phyloP scores from a whole-genome alignment of 2,113 vertebrate genomes.

The Patagioenas fasciata region DNA sequence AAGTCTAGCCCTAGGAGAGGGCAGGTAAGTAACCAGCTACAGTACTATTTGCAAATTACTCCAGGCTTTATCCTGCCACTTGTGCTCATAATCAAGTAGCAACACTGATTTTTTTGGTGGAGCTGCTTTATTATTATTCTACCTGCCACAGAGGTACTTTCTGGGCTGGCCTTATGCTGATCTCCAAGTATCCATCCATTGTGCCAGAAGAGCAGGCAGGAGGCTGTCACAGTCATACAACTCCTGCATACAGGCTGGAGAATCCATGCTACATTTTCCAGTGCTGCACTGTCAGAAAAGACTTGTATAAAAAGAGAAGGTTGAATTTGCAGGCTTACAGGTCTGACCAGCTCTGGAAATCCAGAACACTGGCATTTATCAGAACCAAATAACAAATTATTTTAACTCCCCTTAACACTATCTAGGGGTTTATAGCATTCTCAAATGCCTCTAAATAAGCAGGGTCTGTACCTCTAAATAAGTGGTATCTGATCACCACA shows the following conservation, averaged over 20 bases:
- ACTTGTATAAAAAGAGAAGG: background rate
- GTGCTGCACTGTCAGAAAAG: background rate
- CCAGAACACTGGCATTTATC: background rate
- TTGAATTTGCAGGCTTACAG: background rate
- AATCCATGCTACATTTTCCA: background rate
- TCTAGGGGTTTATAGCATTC: background rate
- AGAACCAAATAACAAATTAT: background rate
- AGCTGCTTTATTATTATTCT: background rate
- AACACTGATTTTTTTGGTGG: background rate
- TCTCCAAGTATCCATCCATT: background rate
- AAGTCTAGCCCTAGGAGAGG: background rate
- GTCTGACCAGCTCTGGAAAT: background rate
- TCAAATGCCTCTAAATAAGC: background rate
- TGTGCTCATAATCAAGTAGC: background rate
- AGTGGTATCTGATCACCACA: background rate
- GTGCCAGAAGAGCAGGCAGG: background rate
- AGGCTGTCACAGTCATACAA: accelerated
- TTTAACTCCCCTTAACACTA: background rate
- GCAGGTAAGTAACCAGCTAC: background rate
- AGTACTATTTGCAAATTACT: background rate
- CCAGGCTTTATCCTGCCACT: background rate
- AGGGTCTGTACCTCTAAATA: background rate
- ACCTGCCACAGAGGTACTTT: background rate
- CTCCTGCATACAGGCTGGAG: background rate
- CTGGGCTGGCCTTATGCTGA: background rate